These are phyloP conservation scores for Mionectes macconnelli DNA, from an alignment of 2,113 vertebrate genomes.

Conservation along the genomic window DNA sequence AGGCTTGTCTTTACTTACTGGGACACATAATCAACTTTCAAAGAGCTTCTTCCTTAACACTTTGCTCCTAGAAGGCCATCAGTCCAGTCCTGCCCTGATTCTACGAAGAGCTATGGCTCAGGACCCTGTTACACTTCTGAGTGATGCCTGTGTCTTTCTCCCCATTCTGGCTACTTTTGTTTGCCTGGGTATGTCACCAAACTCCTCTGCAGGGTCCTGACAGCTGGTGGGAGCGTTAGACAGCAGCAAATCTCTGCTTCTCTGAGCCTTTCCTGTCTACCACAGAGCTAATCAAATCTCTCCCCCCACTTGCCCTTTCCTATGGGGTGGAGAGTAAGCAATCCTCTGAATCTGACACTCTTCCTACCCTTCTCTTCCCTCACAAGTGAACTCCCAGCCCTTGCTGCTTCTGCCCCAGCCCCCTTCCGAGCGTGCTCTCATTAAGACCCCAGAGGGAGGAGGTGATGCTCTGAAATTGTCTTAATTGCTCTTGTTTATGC, in stretches of 20 bases:
- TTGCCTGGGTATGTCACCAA: neutral
- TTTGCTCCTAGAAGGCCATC: neutral
- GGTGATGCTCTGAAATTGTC: slow-evolving; percentile 66
- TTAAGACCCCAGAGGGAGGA: slow-evolving; percentile 66
- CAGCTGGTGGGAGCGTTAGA: neutral
- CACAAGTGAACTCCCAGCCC: neutral
- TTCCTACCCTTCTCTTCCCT: slow-evolving; percentile 7
- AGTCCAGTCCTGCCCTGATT: neutral
- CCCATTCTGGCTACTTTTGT: neutral
- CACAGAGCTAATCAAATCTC: neutral
- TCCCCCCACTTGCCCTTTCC: neutral
- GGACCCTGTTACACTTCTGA: neutral
- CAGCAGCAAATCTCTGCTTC: neutral
- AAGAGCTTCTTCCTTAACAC: neutral
- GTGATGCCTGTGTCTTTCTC: fast-evolving
- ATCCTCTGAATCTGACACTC: neutral
- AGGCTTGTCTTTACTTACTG: neutral
- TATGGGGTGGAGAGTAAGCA: neutral
- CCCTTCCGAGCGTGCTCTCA: slow-evolving; percentile 47
- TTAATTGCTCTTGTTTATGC: slow-evolving; percentile 72
- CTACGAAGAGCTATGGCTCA: neutral
- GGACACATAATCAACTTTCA: neutral
- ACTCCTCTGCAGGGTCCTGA: neutral
- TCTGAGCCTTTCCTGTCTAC: neutral
- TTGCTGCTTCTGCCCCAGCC: slow-evolving; percentile 40